phyloP scores from a whole-genome alignment of 2,113 vertebrate species.

The Bothrops jararaca region DNA sequence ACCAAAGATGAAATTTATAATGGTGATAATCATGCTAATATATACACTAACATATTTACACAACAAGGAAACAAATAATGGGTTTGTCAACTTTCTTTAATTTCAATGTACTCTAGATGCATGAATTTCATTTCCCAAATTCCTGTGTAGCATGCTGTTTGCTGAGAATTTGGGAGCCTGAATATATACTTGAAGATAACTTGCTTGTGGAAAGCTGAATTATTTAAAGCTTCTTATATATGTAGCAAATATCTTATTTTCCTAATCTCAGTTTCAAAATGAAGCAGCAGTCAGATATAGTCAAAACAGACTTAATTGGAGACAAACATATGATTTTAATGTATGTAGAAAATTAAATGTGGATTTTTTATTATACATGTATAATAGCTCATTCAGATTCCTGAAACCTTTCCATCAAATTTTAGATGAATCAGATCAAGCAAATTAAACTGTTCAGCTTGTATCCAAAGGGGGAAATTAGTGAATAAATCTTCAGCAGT shows the following conservation, averaged over 20 bases:
- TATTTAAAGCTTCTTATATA: not conserved
- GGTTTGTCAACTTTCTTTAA: not conserved
- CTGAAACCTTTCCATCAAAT: not conserved
- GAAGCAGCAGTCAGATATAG: not conserved
- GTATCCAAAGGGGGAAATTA: not conserved
- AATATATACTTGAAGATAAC: not conserved
- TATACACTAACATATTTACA: not conserved
- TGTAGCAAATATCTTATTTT: not conserved
- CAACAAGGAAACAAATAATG: not conserved
- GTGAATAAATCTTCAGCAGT: not conserved
- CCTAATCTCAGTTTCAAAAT: not conserved
- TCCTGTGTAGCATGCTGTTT: not conserved
- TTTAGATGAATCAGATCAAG: not conserved
- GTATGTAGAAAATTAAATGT: not conserved
- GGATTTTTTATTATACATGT: not conserved
- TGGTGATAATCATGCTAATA: not conserved
- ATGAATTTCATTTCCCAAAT: not conserved
- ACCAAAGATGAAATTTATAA: not conserved
- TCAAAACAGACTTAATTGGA: not conserved
- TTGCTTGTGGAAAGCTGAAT: not conserved
- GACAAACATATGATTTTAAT: not conserved
- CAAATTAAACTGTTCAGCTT: not conserved
- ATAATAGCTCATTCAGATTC: not conserved
- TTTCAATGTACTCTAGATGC: too few relatives aligned
- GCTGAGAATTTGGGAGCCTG: not conserved